phyloP scores from a whole-genome alignment of 1,140 invertebrate species.

The Halictus rubicundus region DNA sequence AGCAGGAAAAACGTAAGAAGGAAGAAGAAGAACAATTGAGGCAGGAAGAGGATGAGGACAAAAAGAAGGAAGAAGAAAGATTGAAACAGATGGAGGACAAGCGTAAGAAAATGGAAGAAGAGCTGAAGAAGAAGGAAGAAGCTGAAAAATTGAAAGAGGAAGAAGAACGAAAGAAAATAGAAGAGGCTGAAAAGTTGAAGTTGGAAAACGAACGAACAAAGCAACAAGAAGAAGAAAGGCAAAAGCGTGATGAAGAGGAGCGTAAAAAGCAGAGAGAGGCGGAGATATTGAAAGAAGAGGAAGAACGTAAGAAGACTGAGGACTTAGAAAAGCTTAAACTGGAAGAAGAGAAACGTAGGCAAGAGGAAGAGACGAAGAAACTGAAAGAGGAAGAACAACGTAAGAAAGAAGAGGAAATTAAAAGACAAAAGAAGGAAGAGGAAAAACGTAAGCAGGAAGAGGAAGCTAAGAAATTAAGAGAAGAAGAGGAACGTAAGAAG shows the following conservation, averaged over 20 bases:
- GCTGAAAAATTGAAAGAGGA: slow-evolving; percentile 24
- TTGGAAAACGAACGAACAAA: background rate
- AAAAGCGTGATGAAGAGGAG: slow-evolving; percentile 24
- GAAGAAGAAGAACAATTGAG: slow-evolving; percentile 27
- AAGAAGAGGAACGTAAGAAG: too few relatives aligned
- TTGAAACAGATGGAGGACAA: background rate
- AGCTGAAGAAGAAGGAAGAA: slow-evolving; percentile 1
- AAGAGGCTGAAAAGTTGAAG: background rate
- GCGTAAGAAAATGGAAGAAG: background rate
- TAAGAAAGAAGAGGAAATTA: slow-evolving; percentile 36
- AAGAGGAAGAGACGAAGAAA: slow-evolving; percentile 8
- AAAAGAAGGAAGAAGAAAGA: slow-evolving; percentile 1
- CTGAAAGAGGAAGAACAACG: slow-evolving; percentile 30
- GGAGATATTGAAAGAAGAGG: background rate
- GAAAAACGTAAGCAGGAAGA: too few relatives aligned
- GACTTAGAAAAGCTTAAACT: slow-evolving; percentile 12
- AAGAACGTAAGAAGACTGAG: slow-evolving; percentile 17
- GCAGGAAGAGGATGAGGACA: slow-evolving; percentile 46
- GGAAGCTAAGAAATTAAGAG: too few relatives aligned
- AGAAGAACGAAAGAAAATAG: slow-evolving; percentile 32
- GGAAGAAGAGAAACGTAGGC: slow-evolving; percentile 19
- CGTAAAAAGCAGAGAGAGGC: slow-evolving; percentile 21
- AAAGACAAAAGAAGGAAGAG: too few relatives aligned
- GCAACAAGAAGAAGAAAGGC: slow-evolving; percentile 3
- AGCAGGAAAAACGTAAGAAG: background rate